Base-by-base conservation (phyloP, 1,140 invertebrate species). In the Trichonephila clavipes region DNA sequence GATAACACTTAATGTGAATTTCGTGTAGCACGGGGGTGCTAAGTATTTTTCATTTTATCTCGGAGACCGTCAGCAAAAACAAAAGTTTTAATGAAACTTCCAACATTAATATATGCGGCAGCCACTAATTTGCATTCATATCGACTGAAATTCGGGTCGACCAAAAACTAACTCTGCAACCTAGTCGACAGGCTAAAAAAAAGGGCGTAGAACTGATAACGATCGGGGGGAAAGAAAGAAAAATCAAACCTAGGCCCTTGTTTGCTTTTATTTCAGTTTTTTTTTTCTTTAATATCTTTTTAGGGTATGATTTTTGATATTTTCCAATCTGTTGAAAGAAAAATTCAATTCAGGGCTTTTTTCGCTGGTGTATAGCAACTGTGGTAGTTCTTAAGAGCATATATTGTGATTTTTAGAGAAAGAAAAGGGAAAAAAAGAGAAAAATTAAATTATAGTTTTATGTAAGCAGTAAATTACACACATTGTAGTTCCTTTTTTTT, bases 71-170 rank as follows among this genome's bases (percentile, higher is more conserved):
- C 69, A 16, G 82, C 44, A 85, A 85, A 85, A 85, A 85, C 82
- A 85, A 85, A 85, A 85, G 51, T 85, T 85, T 85, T 85, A 85
- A 85, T 85, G 82, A 85, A 85, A 85, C 58, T 85, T 34, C 58
- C 44, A 6, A 18, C 82, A 85, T 85, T 85, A 85, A 85, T 85
- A 61, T 61, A 85, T n/a, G 82, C 82, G 21, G 82, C 82, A 59
- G n/a, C 44, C 82, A 6, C 82, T 85, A 85, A 85, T 85, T 85
- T 85, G 82, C 82, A 85, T 85, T 59, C 82, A 85, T 85, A 85
- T 85, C 82, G 82, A 59, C 44, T 7, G 18, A 24, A 85, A 85
- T 69, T 69, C 66, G 66, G 66, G n/a, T 24, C 24, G 66, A n/a
- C n/a, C 24, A 69, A 69, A 69, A 69, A 24, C n/a, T n/a, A 69